Base-by-base conservation (phyloP, 2,797 vertebrate genomes). In the Anguilla obscura region DNA sequence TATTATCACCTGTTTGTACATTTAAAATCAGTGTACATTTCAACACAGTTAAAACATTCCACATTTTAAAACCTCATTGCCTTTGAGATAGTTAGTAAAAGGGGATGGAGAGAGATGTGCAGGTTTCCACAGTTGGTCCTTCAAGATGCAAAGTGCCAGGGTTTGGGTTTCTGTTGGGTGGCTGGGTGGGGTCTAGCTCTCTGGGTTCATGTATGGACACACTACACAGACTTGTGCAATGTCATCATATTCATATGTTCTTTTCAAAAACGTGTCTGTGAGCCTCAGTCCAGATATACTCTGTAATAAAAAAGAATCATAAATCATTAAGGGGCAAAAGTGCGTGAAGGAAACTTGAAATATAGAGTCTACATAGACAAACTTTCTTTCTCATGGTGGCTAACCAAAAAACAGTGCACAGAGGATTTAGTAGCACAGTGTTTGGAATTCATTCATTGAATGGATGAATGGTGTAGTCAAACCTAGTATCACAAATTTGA, bases 241-340 rank as follows among this genome's bases (percentile, higher is more conserved):
- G 94, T 99, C 99, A 60, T 99, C 99, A 0, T 99, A 99, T 85
- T 99, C 99, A 0, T 99, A 99, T 0, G 98, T 99, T 94, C 99
- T 97, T 96, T 99, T 99, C 95, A 99, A 94, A 94, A 99, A 99
- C 0, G 97, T 99, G 89, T 99, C 99, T 0, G 97, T 99, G 79
- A 99, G 96, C 94, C 99, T 96, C 92, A 99, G 92, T 84, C 98
- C 99, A 0, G 98, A 99, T 90, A 99, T 96, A 21, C 98, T 99
- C 99, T 99, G 92, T 90, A 94, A 92, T 30, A 48, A 84, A 82
- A 8, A 90, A 87, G 86, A 30, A 63, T 83, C 86, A 6, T 74
- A 52, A 74, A 66, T 40, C 14, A 40, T 76, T 82, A 24, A 48
- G 10, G 21, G 6, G 18, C 12, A 45, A 7, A 40, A 79, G 16